These are phyloP conservation scores for Nyctereutes procyonoides DNA, from an alignment of 2,113 vertebrate species.

Conservation along the genomic window DNA sequence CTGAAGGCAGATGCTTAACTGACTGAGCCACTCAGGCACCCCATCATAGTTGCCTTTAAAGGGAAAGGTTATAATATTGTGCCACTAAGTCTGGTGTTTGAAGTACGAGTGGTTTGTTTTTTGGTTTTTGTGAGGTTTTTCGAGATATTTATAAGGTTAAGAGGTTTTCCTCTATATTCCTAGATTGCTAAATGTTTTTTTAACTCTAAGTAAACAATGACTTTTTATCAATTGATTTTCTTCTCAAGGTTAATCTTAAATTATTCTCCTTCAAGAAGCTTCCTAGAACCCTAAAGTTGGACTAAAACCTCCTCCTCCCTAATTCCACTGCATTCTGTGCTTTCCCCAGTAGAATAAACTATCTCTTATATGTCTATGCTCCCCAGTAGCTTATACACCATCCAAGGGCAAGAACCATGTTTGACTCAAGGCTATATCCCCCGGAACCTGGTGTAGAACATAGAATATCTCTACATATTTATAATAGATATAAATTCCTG, in stretches of 20 bases:
- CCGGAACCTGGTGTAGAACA: not conserved
- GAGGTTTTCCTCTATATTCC: not conserved
- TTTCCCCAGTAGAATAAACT: not conserved
- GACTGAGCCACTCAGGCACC: too few species aligned
- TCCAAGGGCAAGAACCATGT: not conserved
- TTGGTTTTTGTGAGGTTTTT: not conserved
- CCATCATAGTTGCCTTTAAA: not conserved
- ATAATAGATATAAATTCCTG: not conserved
- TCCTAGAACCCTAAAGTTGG: not conserved
- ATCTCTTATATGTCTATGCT: not conserved
- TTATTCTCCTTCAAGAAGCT: not conserved
- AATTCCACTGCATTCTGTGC: not conserved
- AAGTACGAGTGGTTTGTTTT: not conserved
- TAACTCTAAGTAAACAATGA: not conserved
- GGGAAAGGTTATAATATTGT: not conserved
- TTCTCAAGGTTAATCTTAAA: not conserved
- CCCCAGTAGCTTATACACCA: not conserved
- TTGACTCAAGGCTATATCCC: not conserved
- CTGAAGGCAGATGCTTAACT: too few species aligned
- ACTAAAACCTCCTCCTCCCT: not conserved
- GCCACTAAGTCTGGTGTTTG: not conserved
- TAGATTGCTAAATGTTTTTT: constrained; percentile 25
- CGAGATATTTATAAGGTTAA: not conserved
- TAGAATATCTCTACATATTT: not conserved
- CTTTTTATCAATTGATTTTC: not conserved